Evolutionary conservation across 2,888 invertebrate genomes (phyloP), one percentile per base, ranked within the genome.

Genomic region (Sepiola atlantica): DNA sequence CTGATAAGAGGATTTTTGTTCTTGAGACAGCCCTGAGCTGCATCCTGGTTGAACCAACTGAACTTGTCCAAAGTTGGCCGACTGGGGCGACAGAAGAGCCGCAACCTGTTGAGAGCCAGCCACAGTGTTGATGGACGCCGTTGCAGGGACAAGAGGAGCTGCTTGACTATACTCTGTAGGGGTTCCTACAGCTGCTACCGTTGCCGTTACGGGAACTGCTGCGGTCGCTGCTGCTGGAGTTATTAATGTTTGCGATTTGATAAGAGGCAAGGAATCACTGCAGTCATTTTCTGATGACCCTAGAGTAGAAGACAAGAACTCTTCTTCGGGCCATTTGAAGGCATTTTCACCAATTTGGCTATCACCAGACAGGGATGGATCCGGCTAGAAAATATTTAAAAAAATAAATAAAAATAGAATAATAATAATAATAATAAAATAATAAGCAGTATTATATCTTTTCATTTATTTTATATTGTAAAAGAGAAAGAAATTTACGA

Each of bases 241-340:
- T 77, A 92, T 94, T 32, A 94, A 55, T 57, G 61, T 61, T 57
- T 92, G n/a, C 35, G 94, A 35, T 92, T 94, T 92, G 93, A 94
- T 92, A 92, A 94, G 90, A 90, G 90, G 90, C 55, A 77, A 45
- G 90, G 94, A 55, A 92, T 92, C 92, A 77, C 91, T 77, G 94
- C 92, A 92, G 94, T 94, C 94, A 90, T 93, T 94, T 94, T 95
- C 95, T 35, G 93, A 93, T 61, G 92, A 55, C 45, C 93, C 93
- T 93, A 93, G 18, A 35, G 95, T 94, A 32, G 95, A 95, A 90
- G 95, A 94, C 55, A 96, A 95, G 94, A 96, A 95, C 90, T 92
- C 92, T 54, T 96, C 96, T 94, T 96, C 96, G 57, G 95, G 96
- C 96, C 96, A 96, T 91, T 95, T 95, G 94, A 96, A 96, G 93